Percentiles rank a stretch among this genome's conserved stretches.
phyloP scores from a whole-genome alignment of 2,888 invertebrate genomes.

The Onchidella celtica region DNA sequence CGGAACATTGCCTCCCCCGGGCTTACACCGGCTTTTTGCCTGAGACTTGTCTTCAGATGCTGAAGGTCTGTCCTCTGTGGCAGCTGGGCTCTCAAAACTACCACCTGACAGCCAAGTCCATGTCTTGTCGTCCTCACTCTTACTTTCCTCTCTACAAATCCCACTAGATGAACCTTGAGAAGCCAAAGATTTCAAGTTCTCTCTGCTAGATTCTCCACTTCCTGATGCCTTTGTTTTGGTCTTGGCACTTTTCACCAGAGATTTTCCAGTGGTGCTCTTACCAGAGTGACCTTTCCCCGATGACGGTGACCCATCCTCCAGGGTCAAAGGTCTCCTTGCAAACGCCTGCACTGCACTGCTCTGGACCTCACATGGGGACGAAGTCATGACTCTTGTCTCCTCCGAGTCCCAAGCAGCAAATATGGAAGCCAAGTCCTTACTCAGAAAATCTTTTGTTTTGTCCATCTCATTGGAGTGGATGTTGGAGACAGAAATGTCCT shows the following conservation, averaged over 20 bases:
- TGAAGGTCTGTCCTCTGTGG: background rate
- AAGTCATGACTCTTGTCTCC: slow-evolving; percentile 25
- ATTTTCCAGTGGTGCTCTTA: background rate
- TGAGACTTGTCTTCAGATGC: background rate
- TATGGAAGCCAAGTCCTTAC: slow-evolving; percentile 68
- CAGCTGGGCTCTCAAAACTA: background rate
- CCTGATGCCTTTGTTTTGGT: background rate
- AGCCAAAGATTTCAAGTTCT: background rate
- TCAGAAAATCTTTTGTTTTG: slow-evolving; percentile 74
- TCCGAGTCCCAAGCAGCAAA: slow-evolving; percentile 43
- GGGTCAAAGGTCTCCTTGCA: slow-evolving; percentile 28
- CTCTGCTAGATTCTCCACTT: background rate
- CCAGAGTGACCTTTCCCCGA: background rate
- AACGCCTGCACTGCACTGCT: background rate
- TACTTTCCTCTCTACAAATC: background rate
- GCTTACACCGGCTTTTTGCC: background rate
- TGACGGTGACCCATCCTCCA: background rate
- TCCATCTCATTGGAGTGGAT: slow-evolving; percentile 73
- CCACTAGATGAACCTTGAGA: background rate
- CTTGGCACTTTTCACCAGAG: background rate
- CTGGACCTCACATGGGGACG: slow-evolving; percentile 1
- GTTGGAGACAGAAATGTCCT: slow-evolving; percentile 78
- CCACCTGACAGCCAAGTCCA: background rate
- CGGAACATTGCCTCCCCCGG: no score
- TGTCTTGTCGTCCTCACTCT: background rate